These are phyloP conservation scores for Herminia tarsipennalis DNA, from an alignment of 2,888 invertebrate species.

Conservation along the genomic window DNA sequence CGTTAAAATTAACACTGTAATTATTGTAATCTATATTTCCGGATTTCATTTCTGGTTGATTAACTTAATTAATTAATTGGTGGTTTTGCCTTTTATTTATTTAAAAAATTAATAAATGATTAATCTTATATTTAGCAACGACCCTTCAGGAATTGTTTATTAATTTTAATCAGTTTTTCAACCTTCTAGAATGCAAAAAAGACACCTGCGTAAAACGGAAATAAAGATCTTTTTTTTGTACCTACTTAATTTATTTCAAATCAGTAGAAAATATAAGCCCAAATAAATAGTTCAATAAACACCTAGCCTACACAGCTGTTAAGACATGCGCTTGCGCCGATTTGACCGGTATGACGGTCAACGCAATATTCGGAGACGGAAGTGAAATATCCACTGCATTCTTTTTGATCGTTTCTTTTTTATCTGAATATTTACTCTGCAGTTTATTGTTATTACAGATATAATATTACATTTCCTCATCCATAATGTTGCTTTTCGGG, in stretches of 20 bases:
- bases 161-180: too few species aligned
- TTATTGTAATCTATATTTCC: neutral
- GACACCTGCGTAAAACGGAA: too few species aligned
- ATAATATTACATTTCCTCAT: conserved; percentile 3
- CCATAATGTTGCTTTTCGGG: neutral
- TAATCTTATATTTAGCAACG: neutral
- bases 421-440: too few species aligned
- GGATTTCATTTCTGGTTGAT: conserved; percentile 2
- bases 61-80: neutral
- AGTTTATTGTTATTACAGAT: neutral
- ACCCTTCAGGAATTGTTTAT: too few species aligned
- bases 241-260: too few species aligned
- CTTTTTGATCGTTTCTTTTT: neutral
- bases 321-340: neutral
- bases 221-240: too few species aligned
- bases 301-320: too few species aligned
- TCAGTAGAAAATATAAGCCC: too few species aligned
- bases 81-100: neutral
- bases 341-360: neutral
- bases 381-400: neutral
- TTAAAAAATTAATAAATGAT: neutral
- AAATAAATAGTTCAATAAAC: too few species aligned
- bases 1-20: neutral
- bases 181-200: too few species aligned
- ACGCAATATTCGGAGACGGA: neutral